These are phyloP conservation scores for Callinectes sapidus DNA, from an alignment of 2,888 invertebrate genomes.

Conservation along the genomic window DNA sequence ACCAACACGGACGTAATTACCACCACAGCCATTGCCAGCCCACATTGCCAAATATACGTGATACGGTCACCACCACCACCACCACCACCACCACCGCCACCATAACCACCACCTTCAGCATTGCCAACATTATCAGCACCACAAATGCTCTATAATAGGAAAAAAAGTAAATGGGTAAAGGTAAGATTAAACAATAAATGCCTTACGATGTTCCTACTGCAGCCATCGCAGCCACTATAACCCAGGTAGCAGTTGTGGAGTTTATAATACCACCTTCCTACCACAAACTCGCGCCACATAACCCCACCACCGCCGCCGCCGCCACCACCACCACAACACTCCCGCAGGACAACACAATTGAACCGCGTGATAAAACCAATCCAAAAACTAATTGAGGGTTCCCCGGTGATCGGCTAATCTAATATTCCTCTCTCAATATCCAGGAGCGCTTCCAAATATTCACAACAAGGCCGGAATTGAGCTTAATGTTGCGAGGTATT, in stretches of 20 bases:
- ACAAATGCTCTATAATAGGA: background rate
- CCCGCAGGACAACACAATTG: constrained; percentile 37
- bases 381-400: constrained; percentile 53
- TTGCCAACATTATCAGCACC: constrained; percentile 9
- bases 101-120: background rate
- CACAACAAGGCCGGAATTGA: constrained; percentile 17
- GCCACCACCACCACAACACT: constrained; percentile 18
- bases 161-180: no score
- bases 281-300: background rate
- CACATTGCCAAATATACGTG: constrained; percentile 17
- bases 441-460: constrained; percentile 26
- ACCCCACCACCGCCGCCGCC: background rate
- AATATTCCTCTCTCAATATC: constrained; percentile 38
- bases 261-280: background rate
- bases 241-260: background rate
- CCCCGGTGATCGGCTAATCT: constrained; percentile 40
- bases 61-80: background rate
- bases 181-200: no score
- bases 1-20: constrained; percentile 24
- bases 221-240: background rate
- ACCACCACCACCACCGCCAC: constrained; percentile 14
- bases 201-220: background rate
- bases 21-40: constrained; percentile 24
- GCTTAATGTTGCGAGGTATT: constrained; percentile 33
- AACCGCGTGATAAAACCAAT: constrained; percentile 52